phyloP scores from a whole-genome alignment of 2,113 vertebrate genomes.

The Crypturellus undulatus region DNA sequence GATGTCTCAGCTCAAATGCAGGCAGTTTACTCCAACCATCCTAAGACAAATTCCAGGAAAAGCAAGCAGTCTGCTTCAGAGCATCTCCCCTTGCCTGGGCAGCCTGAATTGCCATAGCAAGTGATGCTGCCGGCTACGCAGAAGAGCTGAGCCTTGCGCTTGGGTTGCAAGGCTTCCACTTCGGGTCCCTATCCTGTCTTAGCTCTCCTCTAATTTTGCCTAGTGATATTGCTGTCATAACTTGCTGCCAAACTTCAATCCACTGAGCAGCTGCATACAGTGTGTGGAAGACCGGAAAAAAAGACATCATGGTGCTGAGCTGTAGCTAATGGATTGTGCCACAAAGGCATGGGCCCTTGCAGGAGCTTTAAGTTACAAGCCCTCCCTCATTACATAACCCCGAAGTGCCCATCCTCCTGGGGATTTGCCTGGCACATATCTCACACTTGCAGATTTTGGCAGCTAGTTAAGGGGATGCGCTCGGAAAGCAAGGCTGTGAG shows the following conservation, averaged over 20 bases:
- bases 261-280: background rate
- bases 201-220: background rate
- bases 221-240: background rate
- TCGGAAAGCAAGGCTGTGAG: fast-evolving
- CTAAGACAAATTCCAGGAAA: background rate
- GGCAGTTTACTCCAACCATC: background rate
- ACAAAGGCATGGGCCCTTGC: background rate
- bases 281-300: too few species aligned
- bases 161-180: background rate
- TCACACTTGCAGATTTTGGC: background rate
- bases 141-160: background rate
- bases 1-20: background rate
- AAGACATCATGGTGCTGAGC: background rate
- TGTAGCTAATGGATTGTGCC: background rate
- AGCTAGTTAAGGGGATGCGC: fast-evolving
- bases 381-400: background rate
- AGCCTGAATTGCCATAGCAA: too few species aligned
- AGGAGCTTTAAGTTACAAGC: background rate
- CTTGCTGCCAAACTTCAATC: background rate
- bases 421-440: background rate
- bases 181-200: background rate
- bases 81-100: background rate
- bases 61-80: background rate
- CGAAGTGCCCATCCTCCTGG: background rate
- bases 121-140: background rate